Evolutionary conservation across 2,888 invertebrate genomes (phyloP).

Genomic region (Halictus quadricinctus): DNA sequence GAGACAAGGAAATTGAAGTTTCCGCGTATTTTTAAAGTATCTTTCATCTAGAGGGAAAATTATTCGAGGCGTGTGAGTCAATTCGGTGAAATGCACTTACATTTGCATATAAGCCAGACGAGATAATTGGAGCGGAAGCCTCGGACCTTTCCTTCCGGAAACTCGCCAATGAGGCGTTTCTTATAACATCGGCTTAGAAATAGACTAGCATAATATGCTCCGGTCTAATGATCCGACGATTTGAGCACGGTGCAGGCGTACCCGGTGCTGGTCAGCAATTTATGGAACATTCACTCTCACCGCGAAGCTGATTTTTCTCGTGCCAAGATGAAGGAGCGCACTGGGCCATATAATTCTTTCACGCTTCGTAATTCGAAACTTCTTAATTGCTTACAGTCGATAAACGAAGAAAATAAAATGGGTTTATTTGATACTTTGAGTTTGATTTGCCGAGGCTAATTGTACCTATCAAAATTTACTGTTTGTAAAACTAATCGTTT

Average conservation of each 20-base stretch:
- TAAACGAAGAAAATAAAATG: background rate
- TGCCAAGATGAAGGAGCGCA: background rate
- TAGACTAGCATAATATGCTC: background rate
- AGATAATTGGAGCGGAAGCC: constrained; percentile 25
- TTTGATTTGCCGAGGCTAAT: background rate
- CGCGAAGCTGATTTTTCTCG: background rate
- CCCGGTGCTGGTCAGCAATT: background rate
- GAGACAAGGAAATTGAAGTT: background rate
- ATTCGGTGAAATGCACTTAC: constrained; percentile 10
- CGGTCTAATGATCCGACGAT: background rate
- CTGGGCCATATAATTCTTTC: background rate
- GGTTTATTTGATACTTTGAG: background rate
- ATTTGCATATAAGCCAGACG: background rate
- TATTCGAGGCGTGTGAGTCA: too few species aligned
- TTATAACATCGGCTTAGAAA: background rate
- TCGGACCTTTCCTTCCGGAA: constrained; percentile 43
- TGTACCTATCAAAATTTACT: background rate
- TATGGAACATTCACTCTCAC: constrained; percentile 23
- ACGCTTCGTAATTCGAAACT: background rate
- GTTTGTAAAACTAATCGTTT: background rate
- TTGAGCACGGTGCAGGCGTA: background rate
- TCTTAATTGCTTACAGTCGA: background rate
- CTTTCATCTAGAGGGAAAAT: background rate
- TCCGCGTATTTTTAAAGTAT: background rate
- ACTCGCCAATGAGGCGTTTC: background rate